Percentiles rank a stretch among this genome's conserved stretches.
phyloP scores from a whole-genome alignment of 2,888 invertebrate genomes.

The Tridacna gigas region DNA sequence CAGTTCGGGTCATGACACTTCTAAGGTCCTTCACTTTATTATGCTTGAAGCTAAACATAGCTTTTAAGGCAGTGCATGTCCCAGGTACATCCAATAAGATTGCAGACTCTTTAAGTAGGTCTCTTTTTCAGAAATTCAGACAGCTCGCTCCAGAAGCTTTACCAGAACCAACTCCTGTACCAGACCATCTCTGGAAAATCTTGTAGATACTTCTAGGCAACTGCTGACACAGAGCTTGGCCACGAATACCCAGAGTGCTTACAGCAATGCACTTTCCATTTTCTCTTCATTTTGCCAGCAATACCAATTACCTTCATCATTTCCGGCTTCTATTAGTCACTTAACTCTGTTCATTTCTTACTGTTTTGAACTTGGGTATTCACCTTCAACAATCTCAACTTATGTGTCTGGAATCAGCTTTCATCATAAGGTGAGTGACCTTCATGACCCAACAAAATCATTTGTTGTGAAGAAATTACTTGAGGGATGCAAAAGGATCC shows the following conservation, averaged over 20 bases:
- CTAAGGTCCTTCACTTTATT: conserved; percentile 31
- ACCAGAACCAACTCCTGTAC: conserved; percentile 7
- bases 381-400: conserved; percentile 38
- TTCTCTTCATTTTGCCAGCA: conserved; percentile 2
- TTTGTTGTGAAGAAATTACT: conserved; percentile 46
- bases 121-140: conserved; percentile 21
- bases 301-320: conserved; percentile 7
- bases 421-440: conserved; percentile 33
- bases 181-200: conserved; percentile 24
- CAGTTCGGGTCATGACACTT: conserved; percentile 28
- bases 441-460: neutral
- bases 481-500: conserved; percentile 35
- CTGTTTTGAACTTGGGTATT: conserved; percentile 42
- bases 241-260: conserved; percentile 15
- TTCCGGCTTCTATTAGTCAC: conserved; percentile 24
- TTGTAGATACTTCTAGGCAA: conserved; percentile 8
- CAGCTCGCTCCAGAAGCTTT: conserved; percentile 27
- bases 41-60: conserved; percentile 33
- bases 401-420: conserved; percentile 42
- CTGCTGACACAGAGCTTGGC: conserved; percentile 26
- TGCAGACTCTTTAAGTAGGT: conserved; percentile 19
- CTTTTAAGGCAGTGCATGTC: conserved; percentile 34
- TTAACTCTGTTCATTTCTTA: conserved; percentile 32
- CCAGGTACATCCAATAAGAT: conserved; percentile 13
- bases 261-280: conserved; percentile 7